Evolutionary conservation across 2,113 vertebrate genomes (phyloP).

Genomic region (Gnathonemus longibarbis): DNA sequence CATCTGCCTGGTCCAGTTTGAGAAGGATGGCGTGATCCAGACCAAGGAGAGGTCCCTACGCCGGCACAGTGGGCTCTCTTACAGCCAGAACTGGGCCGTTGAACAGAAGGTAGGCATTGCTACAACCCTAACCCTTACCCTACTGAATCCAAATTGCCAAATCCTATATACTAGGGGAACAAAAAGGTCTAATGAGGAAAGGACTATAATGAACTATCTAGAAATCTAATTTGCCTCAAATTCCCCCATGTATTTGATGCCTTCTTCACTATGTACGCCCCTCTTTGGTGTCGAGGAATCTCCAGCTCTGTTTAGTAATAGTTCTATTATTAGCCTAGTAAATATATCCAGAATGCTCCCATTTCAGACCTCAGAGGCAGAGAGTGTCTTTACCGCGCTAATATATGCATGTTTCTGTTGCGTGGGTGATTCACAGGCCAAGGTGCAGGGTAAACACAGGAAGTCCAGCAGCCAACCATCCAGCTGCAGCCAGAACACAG

Average conservation of each 20-base stretch:
- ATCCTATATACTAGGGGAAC: neutral
- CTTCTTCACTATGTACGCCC: neutral
- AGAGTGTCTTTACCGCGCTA: neutral
- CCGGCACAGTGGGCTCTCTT: constrained; percentile 57
- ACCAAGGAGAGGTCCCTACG: constrained; percentile 65
- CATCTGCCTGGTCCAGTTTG: constrained; percentile 74
- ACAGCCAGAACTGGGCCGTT: constrained; percentile 63
- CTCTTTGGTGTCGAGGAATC: neutral
- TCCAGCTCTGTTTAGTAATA: neutral
- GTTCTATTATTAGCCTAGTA: neutral
- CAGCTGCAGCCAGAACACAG: constrained; percentile 87
- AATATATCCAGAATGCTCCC: neutral
- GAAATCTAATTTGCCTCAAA: neutral
- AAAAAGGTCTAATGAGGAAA: neutral
- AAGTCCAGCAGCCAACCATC: constrained; percentile 87
- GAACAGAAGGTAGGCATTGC: constrained; percentile 63
- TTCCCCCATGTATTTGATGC: neutral
- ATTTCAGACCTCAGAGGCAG: neutral
- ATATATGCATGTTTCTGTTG: neutral
- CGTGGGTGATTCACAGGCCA: constrained; percentile 33
- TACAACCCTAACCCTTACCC: neutral
- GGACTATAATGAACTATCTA: neutral
- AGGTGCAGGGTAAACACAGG: constrained; percentile 63
- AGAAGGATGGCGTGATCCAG: constrained; percentile 82
- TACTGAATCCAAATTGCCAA: neutral